Percentiles rank a stretch among this genome's conserved stretches.
These are phyloP conservation scores for Dioctria rufipes DNA, from an alignment of 2,888 invertebrate species.

Conservation along the genomic window DNA sequence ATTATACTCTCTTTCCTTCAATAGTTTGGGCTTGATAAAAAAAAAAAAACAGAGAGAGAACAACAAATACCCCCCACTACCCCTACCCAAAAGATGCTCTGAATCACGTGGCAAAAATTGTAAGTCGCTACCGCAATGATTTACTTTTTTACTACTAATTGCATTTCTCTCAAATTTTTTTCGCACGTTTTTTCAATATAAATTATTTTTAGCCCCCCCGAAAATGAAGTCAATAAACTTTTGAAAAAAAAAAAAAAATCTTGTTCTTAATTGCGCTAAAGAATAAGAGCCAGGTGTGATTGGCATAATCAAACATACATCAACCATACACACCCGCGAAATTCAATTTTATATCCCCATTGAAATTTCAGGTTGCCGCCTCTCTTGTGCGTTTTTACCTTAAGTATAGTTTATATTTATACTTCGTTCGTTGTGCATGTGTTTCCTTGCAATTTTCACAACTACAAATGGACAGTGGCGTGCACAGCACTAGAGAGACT, in stretches of 20 bases:
- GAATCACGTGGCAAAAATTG: too few species aligned
- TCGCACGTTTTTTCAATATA: too few species aligned
- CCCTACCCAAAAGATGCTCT: too few species aligned
- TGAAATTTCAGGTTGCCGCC: constrained; percentile 39
- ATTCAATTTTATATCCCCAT: constrained; percentile 6
- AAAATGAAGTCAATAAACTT: constrained; percentile 48
- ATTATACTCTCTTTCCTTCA: too few species aligned
- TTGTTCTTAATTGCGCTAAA: not conserved
- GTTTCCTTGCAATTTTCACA: not conserved
- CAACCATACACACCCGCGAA: not conserved
- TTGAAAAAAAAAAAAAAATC: not conserved
- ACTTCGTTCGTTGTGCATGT: not conserved
- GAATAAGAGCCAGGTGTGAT: constrained; percentile 19
- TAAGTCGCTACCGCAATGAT: too few species aligned
- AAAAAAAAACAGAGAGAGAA: too few species aligned
- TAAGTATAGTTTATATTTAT: not conserved
- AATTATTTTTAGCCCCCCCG: constrained; percentile 10
- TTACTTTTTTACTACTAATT: too few species aligned
- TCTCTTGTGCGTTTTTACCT: constrained; percentile 10
- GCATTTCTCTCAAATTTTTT: too few species aligned
- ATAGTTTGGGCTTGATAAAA: too few species aligned
- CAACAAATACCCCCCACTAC: too few species aligned
- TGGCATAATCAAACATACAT: constrained; percentile 35
- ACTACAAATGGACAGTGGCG: not conserved
- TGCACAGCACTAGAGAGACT: not conserved